Evolutionary conservation across 2,888 invertebrate genomes (phyloP).

Genomic region (Calameuta idolon): DNA sequence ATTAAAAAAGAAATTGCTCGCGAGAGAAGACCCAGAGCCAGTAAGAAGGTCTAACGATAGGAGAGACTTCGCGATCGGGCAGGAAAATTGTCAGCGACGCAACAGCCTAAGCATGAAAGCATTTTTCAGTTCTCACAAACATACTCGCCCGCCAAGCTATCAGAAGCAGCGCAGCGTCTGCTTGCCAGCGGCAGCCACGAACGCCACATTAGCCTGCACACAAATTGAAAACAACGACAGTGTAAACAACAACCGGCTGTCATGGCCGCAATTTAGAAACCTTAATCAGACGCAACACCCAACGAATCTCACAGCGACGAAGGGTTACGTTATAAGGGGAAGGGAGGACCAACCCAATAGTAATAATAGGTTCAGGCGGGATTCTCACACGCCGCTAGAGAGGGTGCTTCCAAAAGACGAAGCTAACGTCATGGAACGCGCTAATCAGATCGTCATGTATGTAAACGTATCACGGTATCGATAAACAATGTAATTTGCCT

Average conservation of each 20-base stretch:
- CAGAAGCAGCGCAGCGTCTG: constrained; percentile 65
- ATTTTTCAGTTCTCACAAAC: constrained; percentile 67
- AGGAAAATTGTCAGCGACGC: constrained; percentile 4
- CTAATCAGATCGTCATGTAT: constrained; percentile 90
- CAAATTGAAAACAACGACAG: constrained; percentile 69
- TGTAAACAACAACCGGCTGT: constrained; percentile 69
- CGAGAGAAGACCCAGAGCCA: background rate
- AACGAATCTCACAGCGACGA: constrained; percentile 53
- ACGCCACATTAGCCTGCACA: constrained; percentile 60
- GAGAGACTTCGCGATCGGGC: background rate
- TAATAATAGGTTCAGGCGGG: constrained; percentile 64
- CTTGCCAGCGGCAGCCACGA: constrained; percentile 56
- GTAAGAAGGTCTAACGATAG: background rate
- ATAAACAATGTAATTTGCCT: constrained; percentile 43
- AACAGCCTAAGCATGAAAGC: constrained; percentile 59
- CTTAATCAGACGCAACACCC: constrained; percentile 62
- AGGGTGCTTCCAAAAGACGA: constrained; percentile 77
- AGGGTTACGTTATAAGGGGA: constrained; percentile 56
- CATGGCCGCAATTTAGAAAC: constrained; percentile 72
- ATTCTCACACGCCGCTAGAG: constrained; percentile 69
- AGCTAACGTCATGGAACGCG: constrained; percentile 85
- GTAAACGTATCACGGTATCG: constrained; percentile 62
- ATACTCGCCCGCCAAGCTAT: constrained; percentile 63
- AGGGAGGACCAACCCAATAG: constrained; percentile 63
- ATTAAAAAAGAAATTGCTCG: background rate